Conservation (phyloP, 2,797 vertebrate species). For the Lithobates sylvaticus region DNA sequence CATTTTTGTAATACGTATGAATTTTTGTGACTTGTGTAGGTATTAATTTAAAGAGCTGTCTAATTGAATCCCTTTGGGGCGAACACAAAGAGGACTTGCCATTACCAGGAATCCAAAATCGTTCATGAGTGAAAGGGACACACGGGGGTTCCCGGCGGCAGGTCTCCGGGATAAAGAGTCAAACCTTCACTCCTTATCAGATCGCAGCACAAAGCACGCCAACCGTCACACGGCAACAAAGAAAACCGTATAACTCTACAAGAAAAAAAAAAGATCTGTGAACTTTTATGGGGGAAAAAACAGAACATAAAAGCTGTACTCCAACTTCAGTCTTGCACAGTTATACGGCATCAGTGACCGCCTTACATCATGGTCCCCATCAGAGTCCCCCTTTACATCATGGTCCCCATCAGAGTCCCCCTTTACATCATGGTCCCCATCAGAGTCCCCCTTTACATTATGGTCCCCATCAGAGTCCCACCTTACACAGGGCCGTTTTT, state of each 20-base stretch:
- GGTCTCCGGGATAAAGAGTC: slow-evolving; percentile 29
- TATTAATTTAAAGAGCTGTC: slow-evolving; percentile 56
- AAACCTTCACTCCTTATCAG: slow-evolving; percentile 39
- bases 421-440: too few species aligned
- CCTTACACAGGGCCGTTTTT: too few species aligned
- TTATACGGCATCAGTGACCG: too few species aligned
- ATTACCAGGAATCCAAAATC: slow-evolving; percentile 30
- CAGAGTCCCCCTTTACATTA: too few species aligned
- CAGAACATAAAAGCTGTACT: too few species aligned
- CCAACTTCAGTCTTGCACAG: too few species aligned
- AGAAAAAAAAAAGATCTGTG: too few species aligned
- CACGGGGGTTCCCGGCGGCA: slow-evolving; percentile 5
- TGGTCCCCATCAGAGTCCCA: too few species aligned
- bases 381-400: too few species aligned
- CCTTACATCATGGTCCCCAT: too few species aligned
- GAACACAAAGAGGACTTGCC: slow-evolving; percentile 23
- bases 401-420: too few species aligned
- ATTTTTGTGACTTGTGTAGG: slow-evolving; percentile 52
- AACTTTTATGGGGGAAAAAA: too few species aligned
- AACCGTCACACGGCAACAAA: background rate
- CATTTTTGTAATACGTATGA: slow-evolving; percentile 27
- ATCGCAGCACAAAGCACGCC: slow-evolving; percentile 3
- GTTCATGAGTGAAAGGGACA: slow-evolving; percentile 39
- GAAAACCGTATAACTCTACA: background rate
- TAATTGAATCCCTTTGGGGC: slow-evolving; percentile 44